phyloP scores from a whole-genome alignment of 1,140 invertebrate genomes.

The Plutomurus gul region DNA sequence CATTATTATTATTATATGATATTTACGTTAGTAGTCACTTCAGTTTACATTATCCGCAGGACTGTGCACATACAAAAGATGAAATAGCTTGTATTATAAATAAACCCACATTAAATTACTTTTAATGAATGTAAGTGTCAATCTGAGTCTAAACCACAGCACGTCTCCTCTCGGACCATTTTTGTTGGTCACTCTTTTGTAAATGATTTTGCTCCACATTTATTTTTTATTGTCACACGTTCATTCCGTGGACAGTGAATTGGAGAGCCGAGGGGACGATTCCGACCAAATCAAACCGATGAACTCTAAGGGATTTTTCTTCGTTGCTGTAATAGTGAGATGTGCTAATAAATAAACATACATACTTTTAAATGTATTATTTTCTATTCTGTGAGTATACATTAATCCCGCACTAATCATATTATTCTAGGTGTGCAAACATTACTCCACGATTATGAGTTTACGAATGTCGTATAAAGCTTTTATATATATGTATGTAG shows the following conservation, averaged over 20 bases:
- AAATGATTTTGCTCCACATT: constrained; percentile 4
- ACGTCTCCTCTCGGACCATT: neutral
- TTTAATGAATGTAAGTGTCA: constrained; percentile 22
- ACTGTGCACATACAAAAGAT: constrained; percentile 8
- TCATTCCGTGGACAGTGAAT: neutral
- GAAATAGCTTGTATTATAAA: neutral
- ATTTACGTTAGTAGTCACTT: neutral
- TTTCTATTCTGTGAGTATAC: no score
- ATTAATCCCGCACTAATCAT: no score
- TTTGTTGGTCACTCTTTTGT: constrained; percentile 23
- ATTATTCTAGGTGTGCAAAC: no score
- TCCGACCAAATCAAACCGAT: no score
- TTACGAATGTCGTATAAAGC: no score
- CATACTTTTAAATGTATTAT: no score
- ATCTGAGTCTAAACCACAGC: neutral
- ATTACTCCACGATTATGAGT: no score
- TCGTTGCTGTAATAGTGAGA: no score
- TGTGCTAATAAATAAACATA: no score
- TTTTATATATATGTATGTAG: no score
- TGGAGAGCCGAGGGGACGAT: no score
- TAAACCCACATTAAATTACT: constrained; percentile 28
- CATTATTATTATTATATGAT: neutral
- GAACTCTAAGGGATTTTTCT: no score
- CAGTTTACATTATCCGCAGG: constrained; percentile 9
- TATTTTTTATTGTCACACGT: neutral